These are phyloP conservation scores for Halcyon leucocephala DNA, from an alignment of 2,797 vertebrate species.

Conservation along the genomic window DNA sequence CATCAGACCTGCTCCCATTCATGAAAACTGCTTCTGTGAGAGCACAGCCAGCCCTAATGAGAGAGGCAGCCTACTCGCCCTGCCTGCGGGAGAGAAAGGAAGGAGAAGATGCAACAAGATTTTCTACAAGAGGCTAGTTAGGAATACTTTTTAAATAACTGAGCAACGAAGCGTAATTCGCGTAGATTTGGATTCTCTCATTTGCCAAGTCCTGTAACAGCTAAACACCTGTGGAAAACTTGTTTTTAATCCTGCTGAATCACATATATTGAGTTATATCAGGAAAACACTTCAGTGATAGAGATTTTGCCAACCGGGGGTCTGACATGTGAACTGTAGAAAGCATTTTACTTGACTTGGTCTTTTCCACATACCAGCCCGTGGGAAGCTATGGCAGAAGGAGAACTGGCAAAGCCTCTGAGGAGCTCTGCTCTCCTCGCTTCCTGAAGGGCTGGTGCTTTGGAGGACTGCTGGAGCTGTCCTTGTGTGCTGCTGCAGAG, in stretches of 20 bases:
- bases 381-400: background rate
- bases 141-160: background rate
- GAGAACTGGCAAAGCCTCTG: background rate
- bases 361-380: background rate
- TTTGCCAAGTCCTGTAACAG: background rate
- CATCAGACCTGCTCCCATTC: background rate
- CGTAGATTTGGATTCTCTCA: conserved; percentile 40
- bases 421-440: background rate
- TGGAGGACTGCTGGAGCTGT: background rate
- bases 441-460: background rate
- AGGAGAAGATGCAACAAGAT: background rate
- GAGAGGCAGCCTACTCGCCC: background rate
- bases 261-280: background rate
- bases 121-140: background rate
- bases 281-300: background rate
- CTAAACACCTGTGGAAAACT: conserved; percentile 16
- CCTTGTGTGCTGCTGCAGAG: background rate
- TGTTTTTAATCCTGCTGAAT: conserved; percentile 9
- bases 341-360: conserved; percentile 4
- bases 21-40: conserved; percentile 14
- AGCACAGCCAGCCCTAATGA: background rate
- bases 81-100: background rate
- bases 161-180: background rate
- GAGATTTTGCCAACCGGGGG: background rate
- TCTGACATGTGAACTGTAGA: background rate